Base-by-base conservation (phyloP, 2,113 vertebrate genomes). In the Colius striatus region DNA sequence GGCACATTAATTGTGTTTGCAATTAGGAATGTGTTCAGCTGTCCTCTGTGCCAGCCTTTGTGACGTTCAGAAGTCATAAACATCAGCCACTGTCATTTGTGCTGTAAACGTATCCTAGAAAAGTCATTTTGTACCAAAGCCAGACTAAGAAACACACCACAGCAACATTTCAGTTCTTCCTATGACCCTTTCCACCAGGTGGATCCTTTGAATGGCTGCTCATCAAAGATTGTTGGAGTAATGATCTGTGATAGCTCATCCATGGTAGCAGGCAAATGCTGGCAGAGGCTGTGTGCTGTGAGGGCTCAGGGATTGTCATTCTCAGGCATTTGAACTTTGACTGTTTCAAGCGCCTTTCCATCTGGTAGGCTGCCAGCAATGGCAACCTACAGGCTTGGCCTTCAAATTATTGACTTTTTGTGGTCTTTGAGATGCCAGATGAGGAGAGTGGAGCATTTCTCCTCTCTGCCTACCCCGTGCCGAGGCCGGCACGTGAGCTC, bases 11-110 rank as follows among this genome's bases (percentile, higher is more conserved):
- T 96, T 96, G 84, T 93, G 94, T 82, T 73, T 68, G 65, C 87
- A 96, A 93, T 96, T 91, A 96, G 94, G 93, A 93, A 90, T 75
- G 51, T 65, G 51, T 79, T 93, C 89, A 48, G 0, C 38, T 92
- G 10, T 95, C 65, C 79, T 88, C 90, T 0, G 1, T 83, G 94
- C 90, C 91, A 96, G 80, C 63, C 47, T 27, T 84, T 84, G 87
- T 96, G 96, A 96, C 96, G 89, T 94, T 97, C 90, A 94, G 82
- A 74, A 97, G 57, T 86, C 95, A 89, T 90, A 93, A 96, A 94
- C 90, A 75, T 88, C 94, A 93, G 65, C 88, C 38, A 82, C 92
- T 96, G 82, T 94, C 93, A 93, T 72, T 93, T 92, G 88, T 84
- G 61, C 70, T 65, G 57, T 93, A 94, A 96, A 96, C 85, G 47